Evolutionary conservation across 2,888 invertebrate species (phyloP), one percentile per base, ranked within the genome.

Genomic region (Phaedon cochleariae): DNA sequence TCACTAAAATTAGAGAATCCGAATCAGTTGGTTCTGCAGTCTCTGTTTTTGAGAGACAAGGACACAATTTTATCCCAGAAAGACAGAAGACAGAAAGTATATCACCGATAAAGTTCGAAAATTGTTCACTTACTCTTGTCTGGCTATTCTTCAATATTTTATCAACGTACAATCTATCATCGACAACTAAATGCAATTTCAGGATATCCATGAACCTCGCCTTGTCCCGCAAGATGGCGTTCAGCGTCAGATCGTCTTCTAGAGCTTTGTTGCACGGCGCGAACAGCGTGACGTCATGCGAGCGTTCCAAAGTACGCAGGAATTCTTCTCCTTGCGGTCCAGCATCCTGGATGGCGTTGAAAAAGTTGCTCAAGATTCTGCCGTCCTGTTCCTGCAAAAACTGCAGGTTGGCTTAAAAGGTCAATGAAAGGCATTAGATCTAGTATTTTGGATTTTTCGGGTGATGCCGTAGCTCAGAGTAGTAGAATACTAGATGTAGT

Each of bases 251-350:
- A 52, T 90, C 87, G 72, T 90, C 90, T 53, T 89, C 88, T 90
- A 95, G 92, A 12, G 96, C 96, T 68, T 91, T 91, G 80, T 96
- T 96, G 77, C 93, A 94, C 0, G 96, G 96, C 1, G 95, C 95
- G 81, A 96, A 93, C 63, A 96, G 86, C 2, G 96, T 96, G 21
- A 95, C 87, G 73, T 93, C 91, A 63, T 89, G 89, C 69, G 90
- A 88, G 64, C 87, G 84, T 62, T 88, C 90, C 31, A 95, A 88
- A 70, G 89, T 90, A 67, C 87, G 87, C 80, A 93, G 86, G 78
- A 94, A 93, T 71, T 91, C 90, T 62, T 90, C 88, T 5, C 92
- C 94, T 64, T 89, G 87, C 29, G 75, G 71, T 22, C 80, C 81
- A 75, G 93, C 90, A 77, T 93, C 91, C 84, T 90, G 88, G 68